Base-by-base conservation (phyloP, 2,888 invertebrate species). In the Drosophila nr. medialis region DNA sequence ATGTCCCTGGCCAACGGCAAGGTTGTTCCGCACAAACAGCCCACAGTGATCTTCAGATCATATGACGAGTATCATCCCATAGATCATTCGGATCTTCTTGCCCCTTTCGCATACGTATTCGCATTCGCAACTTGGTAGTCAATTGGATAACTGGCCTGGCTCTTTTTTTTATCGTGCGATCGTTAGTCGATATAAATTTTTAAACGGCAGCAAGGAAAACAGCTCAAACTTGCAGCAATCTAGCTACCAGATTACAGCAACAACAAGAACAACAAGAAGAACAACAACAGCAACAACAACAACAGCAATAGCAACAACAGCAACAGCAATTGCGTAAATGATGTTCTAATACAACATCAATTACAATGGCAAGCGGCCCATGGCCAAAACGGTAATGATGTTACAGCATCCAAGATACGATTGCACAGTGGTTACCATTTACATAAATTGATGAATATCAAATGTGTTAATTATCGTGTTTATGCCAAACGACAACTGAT, bases 291-390 rank as follows among this genome's bases (percentile, higher is more conserved):
- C 24, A 24, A 24, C 49, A 71, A 30, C 60, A 61, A 51, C 72
- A 61, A 54, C 59, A 65, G 40, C 61, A 64, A 48, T 55, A 70
- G 42, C 53, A 40, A 38, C 64, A 59, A 58, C 64, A 51, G 36
- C 24, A 24, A 76, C 69, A 70, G 84, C 86, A 89, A 89, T 89
- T 87, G 89, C 84, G 87, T 89, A 87, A 89, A 86, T 89, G 85
- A 83, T 87, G 89, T 87, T 87, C 88, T 87, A 87, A 88, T 86
- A 87, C 83, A 87, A 89, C 89, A 86, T 87, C 89, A 89, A 85
- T 89, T 86, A 86, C 89, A 86, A 83, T 81, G 75, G 83, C 86
- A 86, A 86, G 83, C 83, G 83, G 83, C 86, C 80, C 85, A 86
- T 85, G 81, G 76, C 76, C 83, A 69, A 79, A 45, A 86, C 86